These are phyloP conservation scores for Peromyscus leucopus DNA, from an alignment of 2,113 vertebrate genomes.

Conservation along the genomic window DNA sequence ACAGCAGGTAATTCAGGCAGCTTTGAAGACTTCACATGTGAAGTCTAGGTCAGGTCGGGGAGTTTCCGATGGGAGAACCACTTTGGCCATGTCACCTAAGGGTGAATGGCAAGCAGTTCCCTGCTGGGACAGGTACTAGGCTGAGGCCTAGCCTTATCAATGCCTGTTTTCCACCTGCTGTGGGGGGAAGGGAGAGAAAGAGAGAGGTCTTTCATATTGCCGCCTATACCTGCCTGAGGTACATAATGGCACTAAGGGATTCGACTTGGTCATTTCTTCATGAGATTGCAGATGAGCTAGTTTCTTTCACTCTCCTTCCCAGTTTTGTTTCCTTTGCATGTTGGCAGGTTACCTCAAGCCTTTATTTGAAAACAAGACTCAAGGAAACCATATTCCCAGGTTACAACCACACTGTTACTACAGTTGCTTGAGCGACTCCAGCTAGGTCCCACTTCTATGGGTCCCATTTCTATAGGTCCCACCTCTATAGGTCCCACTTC, in stretches of 20 bases:
- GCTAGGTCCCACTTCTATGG: background rate
- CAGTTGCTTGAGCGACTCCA: background rate
- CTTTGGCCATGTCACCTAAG: background rate
- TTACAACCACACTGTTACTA: background rate
- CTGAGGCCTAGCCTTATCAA: background rate
- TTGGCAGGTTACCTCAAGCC: background rate
- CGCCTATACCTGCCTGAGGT: background rate
- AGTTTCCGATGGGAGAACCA: background rate
- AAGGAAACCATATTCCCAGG: background rate
- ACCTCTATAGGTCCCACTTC: background rate
- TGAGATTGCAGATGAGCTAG: background rate
- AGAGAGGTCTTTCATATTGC: no score
- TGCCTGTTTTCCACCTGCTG: no score
- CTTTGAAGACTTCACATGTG: background rate
- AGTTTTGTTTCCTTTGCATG: constrained; percentile 11
- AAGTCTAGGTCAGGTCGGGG: background rate
- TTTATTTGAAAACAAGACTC: constrained; percentile 27
- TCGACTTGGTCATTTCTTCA: constrained; percentile 16
- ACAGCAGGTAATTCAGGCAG: background rate
- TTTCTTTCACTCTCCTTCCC: background rate
- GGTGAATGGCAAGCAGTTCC: background rate
- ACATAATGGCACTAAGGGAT: background rate
- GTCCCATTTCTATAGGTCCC: background rate
- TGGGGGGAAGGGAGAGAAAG: no score
- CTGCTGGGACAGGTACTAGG: background rate